Evolutionary conservation across 2,888 invertebrate species (phyloP).

Genomic region (Sthenelais limicola): DNA sequence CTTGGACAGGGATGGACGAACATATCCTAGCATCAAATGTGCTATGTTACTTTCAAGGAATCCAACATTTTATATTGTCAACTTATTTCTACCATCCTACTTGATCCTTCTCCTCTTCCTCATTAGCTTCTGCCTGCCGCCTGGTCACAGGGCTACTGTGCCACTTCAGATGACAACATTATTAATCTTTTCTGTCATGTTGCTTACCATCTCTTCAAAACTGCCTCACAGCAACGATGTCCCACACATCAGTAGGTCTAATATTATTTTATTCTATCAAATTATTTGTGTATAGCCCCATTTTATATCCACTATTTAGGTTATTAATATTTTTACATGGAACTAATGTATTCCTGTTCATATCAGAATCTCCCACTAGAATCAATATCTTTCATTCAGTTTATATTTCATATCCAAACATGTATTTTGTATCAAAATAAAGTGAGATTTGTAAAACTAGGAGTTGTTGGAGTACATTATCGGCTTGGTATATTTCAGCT

Average conservation of each 20-base stretch:
- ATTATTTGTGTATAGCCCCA: too few relatives aligned
- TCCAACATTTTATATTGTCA: slow-evolving; percentile 13
- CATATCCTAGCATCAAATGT: neutral
- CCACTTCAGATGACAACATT: slow-evolving; percentile 31
- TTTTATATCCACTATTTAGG: too few relatives aligned
- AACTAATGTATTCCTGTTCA: too few relatives aligned
- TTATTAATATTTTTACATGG: too few relatives aligned
- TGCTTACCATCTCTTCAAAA: slow-evolving; percentile 10
- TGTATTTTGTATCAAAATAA: too few relatives aligned
- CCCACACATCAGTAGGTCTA: slow-evolving; percentile 29
- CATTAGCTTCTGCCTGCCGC: slow-evolving; percentile 16
- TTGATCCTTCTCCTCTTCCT: slow-evolving; percentile 21
- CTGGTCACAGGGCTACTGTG: slow-evolving; percentile 11
- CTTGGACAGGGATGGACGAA: slow-evolving; percentile 9
- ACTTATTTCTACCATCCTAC: slow-evolving; percentile 16
- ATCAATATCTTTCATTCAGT: too few relatives aligned
- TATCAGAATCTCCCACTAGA: too few relatives aligned
- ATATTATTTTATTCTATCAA: too few relatives aligned
- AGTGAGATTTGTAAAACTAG: too few relatives aligned
- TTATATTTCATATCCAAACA: too few relatives aligned
- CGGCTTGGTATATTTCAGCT: too few relatives aligned
- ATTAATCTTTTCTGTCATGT: slow-evolving; percentile 22
- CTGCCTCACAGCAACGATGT: slow-evolving; percentile 15
- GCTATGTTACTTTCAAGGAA: neutral
- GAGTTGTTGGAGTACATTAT: too few relatives aligned